A percentile compares a stretch with the other conserved stretches of the same genome.
Conservation (phyloP, 2,797 vertebrate species). For the Falco rusticolus region DNA sequence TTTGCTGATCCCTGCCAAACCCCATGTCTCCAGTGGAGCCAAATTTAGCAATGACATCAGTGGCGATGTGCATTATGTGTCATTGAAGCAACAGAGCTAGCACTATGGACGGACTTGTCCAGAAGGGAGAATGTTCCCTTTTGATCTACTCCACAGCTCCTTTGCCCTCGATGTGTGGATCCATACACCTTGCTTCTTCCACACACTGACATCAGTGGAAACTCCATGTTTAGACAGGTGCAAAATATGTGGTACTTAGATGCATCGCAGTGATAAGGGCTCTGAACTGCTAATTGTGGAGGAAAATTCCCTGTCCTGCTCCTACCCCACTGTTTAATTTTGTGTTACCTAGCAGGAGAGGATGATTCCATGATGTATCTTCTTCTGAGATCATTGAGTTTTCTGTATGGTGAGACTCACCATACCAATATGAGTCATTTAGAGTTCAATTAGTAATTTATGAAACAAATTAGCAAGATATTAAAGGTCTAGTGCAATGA, state of each 20-base stretch:
- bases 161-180: neutral
- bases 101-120: neutral
- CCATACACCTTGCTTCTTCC: neutral
- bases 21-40: neutral
- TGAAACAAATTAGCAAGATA: constrained; percentile 51
- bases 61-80: neutral
- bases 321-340: neutral
- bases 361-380: neutral
- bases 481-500: constrained; percentile 16
- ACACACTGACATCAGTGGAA: constrained; percentile 12
- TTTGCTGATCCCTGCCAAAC: neutral
- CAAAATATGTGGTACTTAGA: neutral
- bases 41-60: neutral
- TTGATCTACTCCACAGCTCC: neutral
- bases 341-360: neutral
- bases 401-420: neutral
- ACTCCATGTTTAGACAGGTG: neutral
- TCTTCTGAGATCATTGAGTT: neutral
- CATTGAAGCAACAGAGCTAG: neutral
- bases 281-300: neutral
- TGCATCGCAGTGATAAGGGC: neutral
- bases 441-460: constrained; percentile 57
- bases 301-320: neutral
- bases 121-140: neutral
- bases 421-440: constrained; percentile 39